Evolutionary conservation across 2,113 vertebrate species (phyloP).

Genomic region (Ceyx cyanopectus): DNA sequence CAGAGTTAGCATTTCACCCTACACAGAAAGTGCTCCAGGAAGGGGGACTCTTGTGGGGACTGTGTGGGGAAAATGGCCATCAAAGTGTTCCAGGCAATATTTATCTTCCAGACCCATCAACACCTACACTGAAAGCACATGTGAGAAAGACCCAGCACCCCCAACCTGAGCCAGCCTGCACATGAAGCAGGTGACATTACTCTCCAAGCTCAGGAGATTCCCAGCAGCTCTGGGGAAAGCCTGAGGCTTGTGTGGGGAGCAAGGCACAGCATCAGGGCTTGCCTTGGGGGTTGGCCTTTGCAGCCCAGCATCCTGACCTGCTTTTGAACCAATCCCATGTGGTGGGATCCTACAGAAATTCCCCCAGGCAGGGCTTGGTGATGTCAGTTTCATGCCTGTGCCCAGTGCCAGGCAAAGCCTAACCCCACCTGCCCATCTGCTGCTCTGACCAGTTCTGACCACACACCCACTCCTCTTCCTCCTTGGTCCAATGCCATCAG

Average conservation of each 20-base stretch:
- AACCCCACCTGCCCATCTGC: background rate
- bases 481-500: background rate
- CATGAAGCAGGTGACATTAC: accelerated
- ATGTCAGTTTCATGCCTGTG: background rate
- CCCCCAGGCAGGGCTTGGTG: background rate
- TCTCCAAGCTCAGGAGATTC: background rate
- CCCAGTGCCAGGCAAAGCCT: background rate
- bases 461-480: background rate
- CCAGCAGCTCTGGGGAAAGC: background rate
- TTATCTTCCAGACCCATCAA: background rate
- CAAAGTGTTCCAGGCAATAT: background rate
- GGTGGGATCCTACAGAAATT: background rate
- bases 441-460: background rate
- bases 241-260: accelerated
- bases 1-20: background rate
- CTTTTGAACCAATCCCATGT: background rate
- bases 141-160: background rate
- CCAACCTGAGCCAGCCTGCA: background rate
- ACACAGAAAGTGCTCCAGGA: background rate
- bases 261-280: background rate
- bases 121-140: background rate
- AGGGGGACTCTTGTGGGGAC: background rate
- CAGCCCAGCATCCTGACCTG: background rate
- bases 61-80: background rate
- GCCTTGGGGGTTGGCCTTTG: background rate